phyloP scores from a whole-genome alignment of 2,113 vertebrate genomes.

The Rhombomys opimus region DNA sequence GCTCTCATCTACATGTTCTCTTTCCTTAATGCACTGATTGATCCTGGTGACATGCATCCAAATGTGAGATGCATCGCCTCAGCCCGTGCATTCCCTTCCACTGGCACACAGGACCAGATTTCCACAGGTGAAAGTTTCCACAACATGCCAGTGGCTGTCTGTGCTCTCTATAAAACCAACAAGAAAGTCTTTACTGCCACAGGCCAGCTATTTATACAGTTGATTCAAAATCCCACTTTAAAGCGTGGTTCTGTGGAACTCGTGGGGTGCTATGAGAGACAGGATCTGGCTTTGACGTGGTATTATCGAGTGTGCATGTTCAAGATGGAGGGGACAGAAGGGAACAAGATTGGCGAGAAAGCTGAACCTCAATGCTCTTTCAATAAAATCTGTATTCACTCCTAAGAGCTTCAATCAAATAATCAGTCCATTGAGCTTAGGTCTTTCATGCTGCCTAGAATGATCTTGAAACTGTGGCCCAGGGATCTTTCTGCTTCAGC shows the following conservation, averaged over 20 bases:
- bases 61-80: not conserved
- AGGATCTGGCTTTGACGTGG: not conserved
- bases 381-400: not conserved
- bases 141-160: not conserved
- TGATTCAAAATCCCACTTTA: not conserved
- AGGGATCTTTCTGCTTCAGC: not conserved
- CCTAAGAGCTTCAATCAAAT: not conserved
- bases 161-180: too few species aligned
- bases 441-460: not conserved
- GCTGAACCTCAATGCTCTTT: not conserved
- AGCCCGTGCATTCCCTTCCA: accelerated
- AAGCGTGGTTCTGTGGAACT: not conserved
- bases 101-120: not conserved
- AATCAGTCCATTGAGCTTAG: not conserved
- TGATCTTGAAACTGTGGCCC: not conserved
- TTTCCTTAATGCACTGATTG: not conserved
- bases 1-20: not conserved
- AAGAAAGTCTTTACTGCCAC: not conserved
- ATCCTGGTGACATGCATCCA: not conserved
- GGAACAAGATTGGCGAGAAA: not conserved
- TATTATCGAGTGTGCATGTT: not conserved
- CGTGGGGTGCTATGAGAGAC: not conserved
- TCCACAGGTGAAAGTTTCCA: not conserved
- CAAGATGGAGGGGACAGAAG: not conserved
- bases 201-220: not conserved